These are phyloP conservation scores for Tamandua tetradactyla DNA, from an alignment of 2,797 vertebrate species.

Conservation along the genomic window DNA sequence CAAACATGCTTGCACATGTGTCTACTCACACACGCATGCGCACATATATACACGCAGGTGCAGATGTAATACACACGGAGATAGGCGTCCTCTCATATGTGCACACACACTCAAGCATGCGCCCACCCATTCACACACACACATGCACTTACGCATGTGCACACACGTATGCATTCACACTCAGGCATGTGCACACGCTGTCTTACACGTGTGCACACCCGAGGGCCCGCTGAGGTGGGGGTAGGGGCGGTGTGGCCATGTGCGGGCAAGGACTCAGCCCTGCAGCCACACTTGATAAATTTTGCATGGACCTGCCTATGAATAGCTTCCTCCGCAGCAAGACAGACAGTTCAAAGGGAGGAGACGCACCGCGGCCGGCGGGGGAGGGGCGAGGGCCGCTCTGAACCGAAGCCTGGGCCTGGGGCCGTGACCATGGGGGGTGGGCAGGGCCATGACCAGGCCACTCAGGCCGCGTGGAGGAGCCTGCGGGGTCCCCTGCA, in stretches of 20 bases:
- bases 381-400: neutral
- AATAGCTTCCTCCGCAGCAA: slow-evolving; percentile 76
- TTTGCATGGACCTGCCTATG: slow-evolving; percentile 79
- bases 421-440: neutral
- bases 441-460: no score
- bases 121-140: neutral
- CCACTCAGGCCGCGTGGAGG: no score
- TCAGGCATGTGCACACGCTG: neutral
- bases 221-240: neutral
- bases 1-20: no score
- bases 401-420: neutral
- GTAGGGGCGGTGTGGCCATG: neutral
- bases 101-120: no score
- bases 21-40: no score
- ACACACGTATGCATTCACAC: neutral
- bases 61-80: no score
- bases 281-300: slow-evolving; percentile 77
- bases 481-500: neutral
- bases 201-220: no score
- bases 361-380: slow-evolving; percentile 7
- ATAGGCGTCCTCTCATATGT: neutral
- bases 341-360: slow-evolving; percentile 77
- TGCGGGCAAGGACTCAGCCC: slow-evolving; percentile 29
- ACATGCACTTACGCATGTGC: no score
- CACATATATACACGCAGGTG: no score